These are phyloP conservation scores for Psettodes erumei DNA, from an alignment of 2,113 vertebrate species.

Conservation along the genomic window DNA sequence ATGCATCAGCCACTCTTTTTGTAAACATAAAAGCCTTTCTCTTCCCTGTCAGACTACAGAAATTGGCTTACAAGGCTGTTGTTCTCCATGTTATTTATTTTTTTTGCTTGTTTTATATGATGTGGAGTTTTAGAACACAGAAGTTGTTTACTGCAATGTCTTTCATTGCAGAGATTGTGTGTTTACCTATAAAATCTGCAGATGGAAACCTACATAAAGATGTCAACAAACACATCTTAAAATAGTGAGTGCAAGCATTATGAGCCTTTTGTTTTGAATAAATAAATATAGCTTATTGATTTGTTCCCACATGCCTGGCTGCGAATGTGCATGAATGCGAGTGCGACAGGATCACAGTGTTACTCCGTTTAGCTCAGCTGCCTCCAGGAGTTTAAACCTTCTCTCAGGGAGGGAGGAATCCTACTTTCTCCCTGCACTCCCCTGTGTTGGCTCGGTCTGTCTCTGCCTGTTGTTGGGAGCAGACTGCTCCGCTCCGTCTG, in stretches of 20 bases:
- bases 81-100: neutral
- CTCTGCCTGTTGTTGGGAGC: slow-evolving; percentile 47
- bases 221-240: neutral
- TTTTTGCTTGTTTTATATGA: neutral
- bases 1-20: slow-evolving; percentile 43
- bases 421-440: slow-evolving; percentile 57
- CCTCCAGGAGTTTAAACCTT: slow-evolving; percentile 37
- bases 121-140: slow-evolving; percentile 6
- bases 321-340: neutral
- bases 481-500: slow-evolving; percentile 44
- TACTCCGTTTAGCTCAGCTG: slow-evolving; percentile 51
- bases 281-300: neutral
- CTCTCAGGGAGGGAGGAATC: slow-evolving; percentile 68
- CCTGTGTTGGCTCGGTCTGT: slow-evolving; percentile 45
- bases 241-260: neutral
- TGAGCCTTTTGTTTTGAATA: neutral
- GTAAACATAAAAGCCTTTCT: slow-evolving; percentile 53
- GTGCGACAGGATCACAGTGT: slow-evolving; percentile 16
- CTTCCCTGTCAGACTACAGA: slow-evolving; percentile 37
- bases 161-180: slow-evolving; percentile 4
- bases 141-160: slow-evolving; percentile 4
- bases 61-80: slow-evolving; percentile 26
- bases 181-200: neutral
- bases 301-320: neutral
- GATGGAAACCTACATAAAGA: neutral